Base-by-base conservation (phyloP, 2,113 vertebrate species). In the Rana temporaria region DNA sequence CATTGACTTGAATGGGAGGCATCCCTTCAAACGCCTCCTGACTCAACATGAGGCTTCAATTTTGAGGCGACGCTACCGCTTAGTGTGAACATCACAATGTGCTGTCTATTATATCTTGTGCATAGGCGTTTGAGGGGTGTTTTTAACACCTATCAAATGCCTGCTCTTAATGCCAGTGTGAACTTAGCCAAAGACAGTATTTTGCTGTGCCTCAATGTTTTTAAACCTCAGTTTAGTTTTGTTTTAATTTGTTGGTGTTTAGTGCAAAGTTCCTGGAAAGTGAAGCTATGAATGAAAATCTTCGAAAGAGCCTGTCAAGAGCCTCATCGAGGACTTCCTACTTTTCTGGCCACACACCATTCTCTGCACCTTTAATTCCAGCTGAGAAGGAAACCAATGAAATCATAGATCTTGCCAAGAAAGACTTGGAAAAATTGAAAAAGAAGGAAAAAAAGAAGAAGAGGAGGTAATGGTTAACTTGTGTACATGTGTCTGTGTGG, bases 191-290 rank as follows among this genome's bases (percentile, higher is more conserved):
- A n/a, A 30, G 26, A 34, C 8, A 48, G 8, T 70, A 68, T 20
- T 16, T 6, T 3, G 1, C 15, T 71, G 52, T 19, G 26, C 15
- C 22, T 16, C 24, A 22, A 9, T 20, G 60, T 1, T 68, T n/a
- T 65, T 24, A 30, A 9, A 34, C 17, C 19, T 42, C 12, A 12
- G 1, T 62, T 64, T 34, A 18, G 9, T 38, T 8, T 78, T 20
- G 69, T 82, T 84, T 52, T 30, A 30, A 30, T 3, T 30, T 3
- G 26, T 30, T 30, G 26, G 34, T 79, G 79, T 69, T 55, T 84
- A 99, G 98, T 88, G 96, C 96, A 42, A 99, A 99, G 88, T 91
- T 99, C 64, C 82, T 99, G 60, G 98, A 99, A 92, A 99, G 98
- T 18, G 98, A 99, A 88, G 95, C 98, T 0, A 92, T 98, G 85